Evolutionary conservation across 2,797 vertebrate species (phyloP).

Genomic region (Valencia hispanica): DNA sequence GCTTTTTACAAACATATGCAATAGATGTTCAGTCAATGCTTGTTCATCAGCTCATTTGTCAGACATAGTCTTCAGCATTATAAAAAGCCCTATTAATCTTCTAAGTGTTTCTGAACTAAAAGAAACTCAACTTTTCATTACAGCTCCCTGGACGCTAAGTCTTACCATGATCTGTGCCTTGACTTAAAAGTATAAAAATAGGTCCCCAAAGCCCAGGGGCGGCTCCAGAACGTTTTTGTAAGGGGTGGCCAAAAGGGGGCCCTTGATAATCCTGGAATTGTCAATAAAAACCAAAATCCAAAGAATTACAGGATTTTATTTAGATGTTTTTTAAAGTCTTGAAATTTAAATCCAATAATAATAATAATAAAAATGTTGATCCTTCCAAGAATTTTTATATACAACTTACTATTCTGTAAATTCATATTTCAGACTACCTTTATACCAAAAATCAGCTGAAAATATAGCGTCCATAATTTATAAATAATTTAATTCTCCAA

Average conservation of each 20-base stretch:
- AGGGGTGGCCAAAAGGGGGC: not conserved
- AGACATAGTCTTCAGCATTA: not conserved
- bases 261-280: not conserved
- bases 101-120: not conserved
- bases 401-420: not conserved
- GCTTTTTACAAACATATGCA: not conserved
- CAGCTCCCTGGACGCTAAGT: not conserved
- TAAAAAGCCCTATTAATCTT: not conserved
- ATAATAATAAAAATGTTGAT: not conserved
- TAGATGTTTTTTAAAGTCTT: not conserved
- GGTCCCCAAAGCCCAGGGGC: not conserved
- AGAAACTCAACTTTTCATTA: not conserved
- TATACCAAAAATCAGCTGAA: not conserved
- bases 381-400: not conserved
- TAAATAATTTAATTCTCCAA: not conserved
- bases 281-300: not conserved
- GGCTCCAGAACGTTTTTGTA: not conserved
- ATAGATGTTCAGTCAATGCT: constrained; percentile 34
- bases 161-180: not conserved
- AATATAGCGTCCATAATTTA: not conserved
- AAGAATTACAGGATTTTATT: not conserved
- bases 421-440: not conserved
- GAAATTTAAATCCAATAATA: not conserved
- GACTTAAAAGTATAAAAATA: not conserved
- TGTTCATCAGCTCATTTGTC: constrained; percentile 4